Conservation (phyloP, 2,888 invertebrate species). For the Folsomia manolachei region DNA sequence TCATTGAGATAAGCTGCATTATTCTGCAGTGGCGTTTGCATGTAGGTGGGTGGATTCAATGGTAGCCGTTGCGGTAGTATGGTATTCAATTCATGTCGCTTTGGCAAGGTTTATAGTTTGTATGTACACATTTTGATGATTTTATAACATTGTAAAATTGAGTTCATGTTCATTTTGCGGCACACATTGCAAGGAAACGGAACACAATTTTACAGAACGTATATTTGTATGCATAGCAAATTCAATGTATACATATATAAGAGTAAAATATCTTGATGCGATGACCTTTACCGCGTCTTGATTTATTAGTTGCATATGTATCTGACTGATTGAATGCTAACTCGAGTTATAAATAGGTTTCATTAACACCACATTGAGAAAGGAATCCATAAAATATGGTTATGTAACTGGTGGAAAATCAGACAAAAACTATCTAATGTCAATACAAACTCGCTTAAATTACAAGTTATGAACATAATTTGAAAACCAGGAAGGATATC, state of each 20-base stretch:
- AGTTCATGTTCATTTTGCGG: constrained; percentile 7
- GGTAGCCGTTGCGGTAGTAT: too few relatives aligned
- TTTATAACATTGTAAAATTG: background rate
- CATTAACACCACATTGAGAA: too few relatives aligned
- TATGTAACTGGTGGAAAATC: too few relatives aligned
- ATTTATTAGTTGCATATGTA: background rate
- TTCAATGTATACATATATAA: background rate
- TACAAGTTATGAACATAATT: too few relatives aligned
- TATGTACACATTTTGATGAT: too few relatives aligned
- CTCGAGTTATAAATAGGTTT: background rate
- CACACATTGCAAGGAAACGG: background rate
- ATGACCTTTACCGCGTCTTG: background rate
- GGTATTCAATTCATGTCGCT: background rate
- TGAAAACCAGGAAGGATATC: too few relatives aligned
- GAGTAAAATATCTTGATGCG: background rate
- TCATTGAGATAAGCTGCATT: background rate
- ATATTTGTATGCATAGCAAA: background rate
- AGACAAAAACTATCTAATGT: too few relatives aligned
- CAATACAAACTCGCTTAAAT: too few relatives aligned
- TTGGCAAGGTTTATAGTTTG: too few relatives aligned
- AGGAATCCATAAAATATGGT: too few relatives aligned
- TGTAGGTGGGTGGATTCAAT: background rate
- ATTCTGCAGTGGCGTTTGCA: background rate
- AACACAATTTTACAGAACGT: too few relatives aligned
- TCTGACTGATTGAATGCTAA: background rate